A percentile compares a stretch with the other conserved stretches of the same genome.
These are phyloP conservation scores for Prosapia bicincta DNA, from an alignment of 2,888 invertebrate genomes.

Conservation along the genomic window DNA sequence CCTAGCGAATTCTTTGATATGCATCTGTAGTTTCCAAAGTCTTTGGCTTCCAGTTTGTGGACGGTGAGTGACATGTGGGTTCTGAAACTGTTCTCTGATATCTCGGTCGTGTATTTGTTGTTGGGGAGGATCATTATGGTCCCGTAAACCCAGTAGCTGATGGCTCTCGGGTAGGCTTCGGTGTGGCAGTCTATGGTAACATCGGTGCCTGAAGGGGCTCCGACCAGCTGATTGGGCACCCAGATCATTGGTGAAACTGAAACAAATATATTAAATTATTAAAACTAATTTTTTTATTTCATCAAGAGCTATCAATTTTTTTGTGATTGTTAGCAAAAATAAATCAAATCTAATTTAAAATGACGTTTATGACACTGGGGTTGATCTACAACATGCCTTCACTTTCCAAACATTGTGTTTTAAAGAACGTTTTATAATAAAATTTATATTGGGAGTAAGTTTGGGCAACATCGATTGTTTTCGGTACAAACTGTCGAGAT, in stretches of 20 bases:
- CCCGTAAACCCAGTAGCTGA: constrained; percentile 90
- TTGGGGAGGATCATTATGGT: constrained; percentile 86
- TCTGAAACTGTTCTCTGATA: constrained; percentile 82
- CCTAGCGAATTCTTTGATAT: constrained; percentile 92
- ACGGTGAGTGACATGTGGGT: constrained; percentile 88
- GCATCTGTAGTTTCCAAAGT: constrained; percentile 90
- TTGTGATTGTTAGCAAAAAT: too few relatives aligned
- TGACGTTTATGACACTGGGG: too few relatives aligned
- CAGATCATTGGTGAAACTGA: constrained; percentile 91
- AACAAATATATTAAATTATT: too few relatives aligned
- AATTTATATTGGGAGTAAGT: too few relatives aligned
- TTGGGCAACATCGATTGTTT: too few relatives aligned
- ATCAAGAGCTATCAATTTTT: too few relatives aligned
- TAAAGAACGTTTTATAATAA: too few relatives aligned
- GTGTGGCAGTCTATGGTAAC: constrained; percentile 91
- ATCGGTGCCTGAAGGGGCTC: constrained; percentile 85
- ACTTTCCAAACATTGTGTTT: too few relatives aligned
- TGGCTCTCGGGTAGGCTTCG: constrained; percentile 87
- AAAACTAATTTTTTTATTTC: too few relatives aligned
- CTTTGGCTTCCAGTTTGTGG: constrained; percentile 73
- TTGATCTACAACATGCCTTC: too few relatives aligned
- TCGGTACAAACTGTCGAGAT: too few relatives aligned
- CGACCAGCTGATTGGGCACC: constrained; percentile 91
- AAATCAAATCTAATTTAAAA: too few relatives aligned
- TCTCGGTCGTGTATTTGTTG: constrained; percentile 81